A percentile compares a stretch with the other conserved stretches of the same genome.
phyloP scores from a whole-genome alignment of 1,140 invertebrate genomes.

The Meloidogyne floridensis region DNA sequence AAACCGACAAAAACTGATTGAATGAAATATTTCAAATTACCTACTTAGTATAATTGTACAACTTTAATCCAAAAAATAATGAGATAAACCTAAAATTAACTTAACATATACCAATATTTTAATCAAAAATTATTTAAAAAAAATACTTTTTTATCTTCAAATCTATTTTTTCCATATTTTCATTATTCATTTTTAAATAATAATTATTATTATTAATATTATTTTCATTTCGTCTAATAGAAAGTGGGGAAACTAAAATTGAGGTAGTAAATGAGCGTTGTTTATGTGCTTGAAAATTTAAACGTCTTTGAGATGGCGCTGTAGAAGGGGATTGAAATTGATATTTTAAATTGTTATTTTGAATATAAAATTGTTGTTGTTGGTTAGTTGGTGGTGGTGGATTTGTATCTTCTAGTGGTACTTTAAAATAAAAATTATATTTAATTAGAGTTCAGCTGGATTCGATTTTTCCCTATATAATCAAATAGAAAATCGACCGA shows the following conservation, averaged over 20 bases:
- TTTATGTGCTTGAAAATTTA: slow-evolving; percentile 38
- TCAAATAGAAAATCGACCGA: no score
- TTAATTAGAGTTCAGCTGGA: no score
- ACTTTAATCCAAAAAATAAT: no score
- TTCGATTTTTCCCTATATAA: no score
- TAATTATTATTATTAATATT: not conserved
- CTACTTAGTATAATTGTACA: no score
- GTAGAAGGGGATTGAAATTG: slow-evolving; percentile 29
- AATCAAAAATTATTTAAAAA: no score
- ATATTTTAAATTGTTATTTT: slow-evolving; percentile 18
- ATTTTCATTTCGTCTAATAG: slow-evolving; percentile 26
- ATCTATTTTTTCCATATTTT: not conserved
- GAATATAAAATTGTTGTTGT: slow-evolving; percentile 18
- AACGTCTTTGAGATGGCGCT: slow-evolving; percentile 34
- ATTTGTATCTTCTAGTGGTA: not conserved
- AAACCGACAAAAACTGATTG: no score
- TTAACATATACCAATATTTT: no score
- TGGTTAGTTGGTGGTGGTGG: not conserved
- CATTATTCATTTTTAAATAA: not conserved
- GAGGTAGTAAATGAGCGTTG: slow-evolving; percentile 59
- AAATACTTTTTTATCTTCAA: not conserved
- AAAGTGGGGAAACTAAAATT: slow-evolving; percentile 58
- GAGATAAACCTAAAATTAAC: no score
- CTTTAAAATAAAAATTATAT: not conserved
- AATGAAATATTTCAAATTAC: no score